Base-by-base conservation (phyloP, 2,888 invertebrate species). In the Synergus japonicus region DNA sequence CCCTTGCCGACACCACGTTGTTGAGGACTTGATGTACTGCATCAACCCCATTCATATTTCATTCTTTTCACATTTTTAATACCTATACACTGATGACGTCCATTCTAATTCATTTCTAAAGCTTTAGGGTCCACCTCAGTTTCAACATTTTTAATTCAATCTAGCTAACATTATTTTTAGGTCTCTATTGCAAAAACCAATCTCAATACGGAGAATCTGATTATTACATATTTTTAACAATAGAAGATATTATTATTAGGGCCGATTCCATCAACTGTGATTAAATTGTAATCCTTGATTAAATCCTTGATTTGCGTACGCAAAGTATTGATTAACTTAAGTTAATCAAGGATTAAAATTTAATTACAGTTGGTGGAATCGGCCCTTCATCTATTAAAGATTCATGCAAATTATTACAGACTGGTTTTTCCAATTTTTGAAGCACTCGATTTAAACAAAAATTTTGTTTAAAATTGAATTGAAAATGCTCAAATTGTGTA, bases 11-110 rank as follows among this genome's bases (percentile, higher is more conserved):
- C 87, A 84, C 87, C 86, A 81, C 84, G 87, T 83, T 87, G 88
- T 82, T 87, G 87, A 82, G 87, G 84, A 85, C 85, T 87, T 86
- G 89, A 87, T 85, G 89, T 91, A 90, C 91, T 91, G 91, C 87
- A 88, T 88, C 86, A 90, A 90, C 86, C 87, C 89, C 88, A 87
- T 85, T 86, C 81, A 80, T 81, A 82, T 83, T 83, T 84, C 76
- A 80, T n/a, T 37, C 83, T 73, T 81, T 81, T 81, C 58, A 60
- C 22, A 60, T 60, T 60, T 60, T 60, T 5, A 54, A 15, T 54
- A 54, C 0, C 10, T 12, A 29, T 60, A 60, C 60, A 60, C 60
- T 60, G 49, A 46, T 46, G 46, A 60, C 10, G 60, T 60, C 60
- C 60, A 60, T 60, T 60, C 44, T 67, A 44, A 44, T 12, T 18